Evolutionary conservation across 2,113 vertebrate genomes (phyloP).

Genomic region (Oostethus manadensis): DNA sequence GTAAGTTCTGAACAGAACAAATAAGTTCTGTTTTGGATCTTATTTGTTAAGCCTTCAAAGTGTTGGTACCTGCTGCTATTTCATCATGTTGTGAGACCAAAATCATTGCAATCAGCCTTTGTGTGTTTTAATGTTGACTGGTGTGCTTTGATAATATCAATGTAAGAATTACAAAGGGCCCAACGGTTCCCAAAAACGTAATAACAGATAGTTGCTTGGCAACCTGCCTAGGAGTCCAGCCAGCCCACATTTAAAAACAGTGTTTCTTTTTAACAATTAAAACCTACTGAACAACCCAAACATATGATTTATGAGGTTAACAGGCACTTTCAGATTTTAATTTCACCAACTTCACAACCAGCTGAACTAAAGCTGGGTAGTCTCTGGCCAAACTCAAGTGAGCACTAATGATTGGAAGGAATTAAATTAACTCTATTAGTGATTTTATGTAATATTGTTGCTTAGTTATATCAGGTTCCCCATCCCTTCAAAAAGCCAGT

Average conservation of each 20-base stretch:
- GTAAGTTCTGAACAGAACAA: no score
- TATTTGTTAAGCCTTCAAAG: neutral
- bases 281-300: neutral
- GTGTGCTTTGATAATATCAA: neutral
- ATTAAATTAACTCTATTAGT: neutral
- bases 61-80: neutral
- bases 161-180: neutral
- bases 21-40: neutral
- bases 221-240: neutral
- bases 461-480: neutral
- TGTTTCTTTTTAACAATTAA: neutral
- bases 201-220: conserved; percentile 5
- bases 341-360: neutral
- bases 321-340: neutral
- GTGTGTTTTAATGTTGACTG: neutral
- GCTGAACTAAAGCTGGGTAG: neutral
- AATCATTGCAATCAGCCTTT: neutral
- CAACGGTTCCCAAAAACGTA: neutral
- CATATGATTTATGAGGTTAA: conserved; percentile 3
- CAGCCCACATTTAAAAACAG: neutral
- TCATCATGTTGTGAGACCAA: neutral
- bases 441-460: neutral
- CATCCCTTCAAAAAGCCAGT: neutral
- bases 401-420: neutral
- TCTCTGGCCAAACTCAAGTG: neutral